Evolutionary conservation across 2,113 vertebrate species (phyloP), one percentile per base, ranked within the genome.

Genomic region (Phyllopteryx taeniolatus): DNA sequence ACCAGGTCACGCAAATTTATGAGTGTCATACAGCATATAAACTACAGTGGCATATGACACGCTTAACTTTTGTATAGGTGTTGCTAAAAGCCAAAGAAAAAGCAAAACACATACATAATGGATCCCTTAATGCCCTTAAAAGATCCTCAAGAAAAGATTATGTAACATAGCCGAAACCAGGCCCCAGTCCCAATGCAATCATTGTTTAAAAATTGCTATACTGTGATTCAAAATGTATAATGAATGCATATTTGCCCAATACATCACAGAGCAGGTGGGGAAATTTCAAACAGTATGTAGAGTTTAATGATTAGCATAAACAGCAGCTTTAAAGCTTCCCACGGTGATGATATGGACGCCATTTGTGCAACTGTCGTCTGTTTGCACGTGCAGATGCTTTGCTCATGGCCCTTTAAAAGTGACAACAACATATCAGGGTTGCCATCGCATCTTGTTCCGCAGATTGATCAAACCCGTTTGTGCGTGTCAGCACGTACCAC

Each of bases 391-490:
- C 63, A 65, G 20, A 65, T 46, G 64, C 64, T 47, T 47, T n/a
- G n/a, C 43, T 31, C 22, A 22, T 47, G 6, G 64, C 64, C 43
- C 44, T 12, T 66, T 47, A 47, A 66, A 31, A 66, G 64, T 10
- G 44, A 17, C 44, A 31, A 15, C 42, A 46, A 47, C 64, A 17
- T 31, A 47, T 66, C 44, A 47, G 43, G 44, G 44, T 47, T 31
- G 64, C 22, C 22, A 47, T 46, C 14, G 8, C 64, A 47, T n/a
- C 42, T 44, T 44, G 63, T 65, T 65, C 39, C n/a, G 63, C 42
- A 44, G 44, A 66, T 66, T 66, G 64, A 47, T 66, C 64, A 66
- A 66, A 66, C 13, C 43, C 31, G 17, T 61, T 61, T 19, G 59
- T 17, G 14, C 31, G 31, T 61, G 59, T 61, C 59, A 61, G 33